Conservation (phyloP, 2,888 invertebrate species). For the Cyclophora punctaria region DNA sequence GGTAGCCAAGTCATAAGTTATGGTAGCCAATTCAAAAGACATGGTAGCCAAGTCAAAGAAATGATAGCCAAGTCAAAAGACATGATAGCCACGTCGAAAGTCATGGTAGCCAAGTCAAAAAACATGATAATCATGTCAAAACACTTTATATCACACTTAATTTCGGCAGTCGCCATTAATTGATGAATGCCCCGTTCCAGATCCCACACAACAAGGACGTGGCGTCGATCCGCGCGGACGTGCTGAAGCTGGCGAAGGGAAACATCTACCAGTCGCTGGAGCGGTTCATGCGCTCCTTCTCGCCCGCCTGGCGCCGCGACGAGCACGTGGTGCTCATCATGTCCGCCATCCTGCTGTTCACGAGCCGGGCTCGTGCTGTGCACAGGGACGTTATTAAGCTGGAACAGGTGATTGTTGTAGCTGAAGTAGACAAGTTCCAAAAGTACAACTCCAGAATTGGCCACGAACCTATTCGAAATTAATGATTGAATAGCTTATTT, state of each 20-base stretch:
- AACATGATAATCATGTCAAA: no score
- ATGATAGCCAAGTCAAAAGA: no score
- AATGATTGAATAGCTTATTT: no score
- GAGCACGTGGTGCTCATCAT: slow-evolving; percentile 92
- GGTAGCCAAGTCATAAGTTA: no score
- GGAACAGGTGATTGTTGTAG: slow-evolving; percentile 79
- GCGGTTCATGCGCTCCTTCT: slow-evolving; percentile 88
- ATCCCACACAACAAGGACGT: slow-evolving; percentile 86
- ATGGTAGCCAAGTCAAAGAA: no score
- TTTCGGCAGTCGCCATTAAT: no score
- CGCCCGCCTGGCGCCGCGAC: slow-evolving; percentile 88
- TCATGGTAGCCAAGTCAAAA: no score
- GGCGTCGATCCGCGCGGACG: slow-evolving; percentile 88
- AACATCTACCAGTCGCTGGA: slow-evolving; percentile 91
- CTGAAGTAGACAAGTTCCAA: slow-evolving; percentile 21
- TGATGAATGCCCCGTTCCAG: slow-evolving; percentile 39
- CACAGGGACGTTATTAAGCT: slow-evolving; percentile 89
- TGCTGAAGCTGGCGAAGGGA: slow-evolving; percentile 92
- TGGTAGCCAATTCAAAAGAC: no score
- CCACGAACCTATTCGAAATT: no score
- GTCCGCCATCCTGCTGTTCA: slow-evolving; percentile 92
- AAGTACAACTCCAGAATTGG: no score
- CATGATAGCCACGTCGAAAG: no score
- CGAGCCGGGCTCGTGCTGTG: slow-evolving; percentile 85
- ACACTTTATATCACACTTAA: no score